Conservation (phyloP, 2,797 vertebrate genomes). For the Microhierax caerulescens region DNA sequence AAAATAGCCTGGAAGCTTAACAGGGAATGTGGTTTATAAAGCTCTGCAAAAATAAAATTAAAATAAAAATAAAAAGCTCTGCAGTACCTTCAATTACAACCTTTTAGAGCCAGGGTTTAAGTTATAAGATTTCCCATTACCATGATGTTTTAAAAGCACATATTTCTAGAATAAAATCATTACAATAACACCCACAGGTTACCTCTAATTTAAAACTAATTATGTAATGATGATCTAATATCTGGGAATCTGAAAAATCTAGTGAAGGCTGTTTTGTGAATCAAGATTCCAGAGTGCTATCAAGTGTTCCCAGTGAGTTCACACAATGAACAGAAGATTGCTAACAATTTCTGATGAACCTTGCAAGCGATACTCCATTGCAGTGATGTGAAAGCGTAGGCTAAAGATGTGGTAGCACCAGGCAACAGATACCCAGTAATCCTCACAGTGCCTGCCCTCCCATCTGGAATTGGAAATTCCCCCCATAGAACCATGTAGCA, state of each 20-base stretch:
- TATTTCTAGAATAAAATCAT: neutral
- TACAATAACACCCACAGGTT: neutral
- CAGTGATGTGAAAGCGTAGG: neutral
- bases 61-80: neutral
- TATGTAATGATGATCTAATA: neutral
- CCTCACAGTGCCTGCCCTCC: neutral
- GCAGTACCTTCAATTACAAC: neutral
- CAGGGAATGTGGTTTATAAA: neutral
- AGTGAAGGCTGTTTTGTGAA: neutral
- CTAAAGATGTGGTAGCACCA: neutral
- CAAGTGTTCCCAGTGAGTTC: neutral
- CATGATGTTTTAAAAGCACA: neutral
- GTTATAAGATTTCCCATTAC: neutral
- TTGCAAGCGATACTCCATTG: neutral
- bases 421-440: neutral
- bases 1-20: conserved; percentile 28
- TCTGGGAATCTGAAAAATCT: neutral
- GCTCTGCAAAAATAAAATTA: too few relatives aligned
- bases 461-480: neutral
- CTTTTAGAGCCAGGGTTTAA: neutral
- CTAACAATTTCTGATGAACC: neutral
- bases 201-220: neutral
- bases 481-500: neutral
- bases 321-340: neutral
- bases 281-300: neutral